These are phyloP conservation scores for Asarcornis scutulata DNA, from an alignment of 2,113 vertebrate genomes.

Conservation along the genomic window DNA sequence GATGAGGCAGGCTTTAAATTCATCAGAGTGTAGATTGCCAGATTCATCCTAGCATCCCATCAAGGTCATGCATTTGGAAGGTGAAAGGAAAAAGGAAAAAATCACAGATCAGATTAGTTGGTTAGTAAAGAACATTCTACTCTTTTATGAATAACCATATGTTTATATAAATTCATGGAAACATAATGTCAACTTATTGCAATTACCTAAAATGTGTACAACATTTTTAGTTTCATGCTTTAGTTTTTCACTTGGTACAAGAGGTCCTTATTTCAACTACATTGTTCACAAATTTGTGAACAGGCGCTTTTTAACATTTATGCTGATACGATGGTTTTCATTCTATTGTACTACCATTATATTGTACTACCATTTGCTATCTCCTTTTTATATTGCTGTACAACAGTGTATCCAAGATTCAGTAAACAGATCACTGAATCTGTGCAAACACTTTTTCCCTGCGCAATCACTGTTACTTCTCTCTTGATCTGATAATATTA, in stretches of 20 bases:
- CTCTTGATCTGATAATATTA: neutral
- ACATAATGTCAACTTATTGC: neutral
- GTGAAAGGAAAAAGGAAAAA: constrained; percentile 23
- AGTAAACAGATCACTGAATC: neutral
- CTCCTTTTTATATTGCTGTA: neutral
- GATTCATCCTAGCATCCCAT: constrained; percentile 60
- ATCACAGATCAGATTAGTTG: constrained; percentile 26
- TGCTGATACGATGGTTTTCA: neutral
- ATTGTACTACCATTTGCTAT: neutral
- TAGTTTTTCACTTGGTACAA: neutral
- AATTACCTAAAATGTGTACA: neutral
- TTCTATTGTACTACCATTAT: neutral
- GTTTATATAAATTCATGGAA: neutral
- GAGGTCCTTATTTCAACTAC: neutral
- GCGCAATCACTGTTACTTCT: neutral
- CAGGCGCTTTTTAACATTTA: neutral
- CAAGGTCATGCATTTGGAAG: constrained; percentile 56
- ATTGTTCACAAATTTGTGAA: neutral
- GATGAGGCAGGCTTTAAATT: constrained; percentile 78
- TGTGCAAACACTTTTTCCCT: neutral
- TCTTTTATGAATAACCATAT: neutral
- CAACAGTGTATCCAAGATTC: neutral
- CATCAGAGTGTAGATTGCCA: constrained; percentile 65
- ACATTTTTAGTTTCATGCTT: neutral
- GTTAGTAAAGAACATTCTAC: constrained; percentile 32